Percentiles rank a stretch among this genome's conserved stretches.
These are phyloP conservation scores for Meteorus colon DNA, from an alignment of 2,888 invertebrate genomes.

Conservation along the genomic window DNA sequence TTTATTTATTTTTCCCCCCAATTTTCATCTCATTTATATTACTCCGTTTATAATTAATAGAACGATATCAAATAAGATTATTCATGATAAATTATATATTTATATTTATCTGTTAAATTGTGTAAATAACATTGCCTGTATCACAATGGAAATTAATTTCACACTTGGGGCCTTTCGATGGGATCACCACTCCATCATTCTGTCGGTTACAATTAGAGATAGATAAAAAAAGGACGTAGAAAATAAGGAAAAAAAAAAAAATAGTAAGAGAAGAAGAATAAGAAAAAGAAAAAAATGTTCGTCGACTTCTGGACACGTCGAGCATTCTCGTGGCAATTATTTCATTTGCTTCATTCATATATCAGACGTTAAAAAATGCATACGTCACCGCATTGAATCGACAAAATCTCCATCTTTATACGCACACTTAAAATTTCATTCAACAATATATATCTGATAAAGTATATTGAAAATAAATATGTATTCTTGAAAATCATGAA, in stretches of 20 bases:
- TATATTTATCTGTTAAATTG: neutral
- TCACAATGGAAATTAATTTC: conserved; percentile 50
- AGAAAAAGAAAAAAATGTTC: conserved; percentile 30
- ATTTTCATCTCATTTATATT: too few relatives aligned
- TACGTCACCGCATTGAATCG: conserved; percentile 48
- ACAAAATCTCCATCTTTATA: conserved; percentile 45
- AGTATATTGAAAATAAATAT: neutral
- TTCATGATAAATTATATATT: neutral
- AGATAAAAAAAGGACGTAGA: neutral
- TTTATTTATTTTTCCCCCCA: too few relatives aligned
- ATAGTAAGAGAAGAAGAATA: conserved; percentile 21
- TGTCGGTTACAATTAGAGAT: conserved; percentile 36
- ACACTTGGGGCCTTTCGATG: conserved; percentile 31
- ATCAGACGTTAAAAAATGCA: conserved; percentile 45
- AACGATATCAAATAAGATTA: neutral
- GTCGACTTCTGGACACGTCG: conserved; percentile 38
- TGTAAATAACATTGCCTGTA: conserved; percentile 22
- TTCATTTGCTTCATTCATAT: conserved; percentile 43
- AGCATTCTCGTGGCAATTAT: conserved; percentile 50
- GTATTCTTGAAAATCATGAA: too few relatives aligned
- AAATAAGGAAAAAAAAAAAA: conserved; percentile 1
- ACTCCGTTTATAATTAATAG: too few relatives aligned
- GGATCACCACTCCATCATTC: conserved; percentile 48
- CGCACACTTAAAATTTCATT: conserved; percentile 48
- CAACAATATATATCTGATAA: conserved; percentile 38